Base-by-base conservation (phyloP, 2,113 vertebrate species). In the Columba janthina region DNA sequence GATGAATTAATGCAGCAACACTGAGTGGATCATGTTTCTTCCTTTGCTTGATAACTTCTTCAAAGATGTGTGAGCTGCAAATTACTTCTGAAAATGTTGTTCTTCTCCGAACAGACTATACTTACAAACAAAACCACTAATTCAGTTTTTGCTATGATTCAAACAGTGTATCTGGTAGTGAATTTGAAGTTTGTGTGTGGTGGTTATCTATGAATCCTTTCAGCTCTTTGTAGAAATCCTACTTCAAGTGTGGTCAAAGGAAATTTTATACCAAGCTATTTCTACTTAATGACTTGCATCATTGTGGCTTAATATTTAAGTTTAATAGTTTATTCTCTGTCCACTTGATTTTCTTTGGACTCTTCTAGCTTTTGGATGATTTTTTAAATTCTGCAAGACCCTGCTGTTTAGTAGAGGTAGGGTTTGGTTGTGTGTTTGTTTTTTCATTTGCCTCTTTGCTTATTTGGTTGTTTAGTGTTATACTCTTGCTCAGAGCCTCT, bases 211-310 rank as follows among this genome's bases (percentile, higher is more conserved):
- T 62, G 20, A 58, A 64, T 28, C 6, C 7, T 11, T 48, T 86
- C 12, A 46, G 6, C 0, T 64, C 7, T 67, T 65, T 76, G 3
- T 60, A 40, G 16, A 64, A 14, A 76, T 44, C 7, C 6, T 76
- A 42, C 1, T 51, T 54, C 2, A 36, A n/a, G 3, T 36, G 1
- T 32, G 2, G 4, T 42, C 0, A 4, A 80, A 76, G 6, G 72
- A 74, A 85, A 46, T 18, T 66, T 62, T 79, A 56, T 60, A 50
- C 4, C 7, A 48, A 69, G 34, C 1, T 0, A 21, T 44, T 85
- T 86, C 72, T 46, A 80, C 22, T 60, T 12, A 15, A 18, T 40
- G 7, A 5, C 7, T 77, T 79, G 4, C 42, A 11, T 83, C 32
- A n/a, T 89, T 21, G 31, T n/a, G 11, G 5, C 6, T 54, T 67